Conservation (phyloP, 2,797 vertebrate genomes). For the Tamandua tetradactyla region DNA sequence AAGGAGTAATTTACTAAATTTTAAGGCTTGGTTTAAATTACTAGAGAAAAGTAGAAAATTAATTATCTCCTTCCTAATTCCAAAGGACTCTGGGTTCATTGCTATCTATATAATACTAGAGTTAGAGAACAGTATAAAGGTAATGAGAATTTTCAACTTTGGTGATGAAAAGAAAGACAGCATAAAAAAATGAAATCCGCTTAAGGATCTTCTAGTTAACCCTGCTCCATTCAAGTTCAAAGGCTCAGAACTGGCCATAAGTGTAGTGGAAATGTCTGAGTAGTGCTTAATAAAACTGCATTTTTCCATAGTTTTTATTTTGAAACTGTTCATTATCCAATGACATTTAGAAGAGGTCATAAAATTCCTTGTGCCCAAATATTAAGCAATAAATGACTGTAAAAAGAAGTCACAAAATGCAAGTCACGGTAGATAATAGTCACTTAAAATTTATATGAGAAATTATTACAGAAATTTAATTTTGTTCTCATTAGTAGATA, state of each 20-base stretch:
- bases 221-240: not conserved
- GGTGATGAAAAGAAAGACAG: not conserved
- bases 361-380: not conserved
- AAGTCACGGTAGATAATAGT: not conserved
- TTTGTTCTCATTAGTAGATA: not conserved
- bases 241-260: not conserved
- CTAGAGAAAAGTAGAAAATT: not conserved
- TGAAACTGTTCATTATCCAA: not conserved
- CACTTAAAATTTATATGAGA: not conserved
- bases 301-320: not conserved
- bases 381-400: not conserved
- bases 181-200: not conserved
- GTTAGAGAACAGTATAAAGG: not conserved
- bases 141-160: not conserved
- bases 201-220: not conserved
- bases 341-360: not conserved
- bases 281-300: not conserved
- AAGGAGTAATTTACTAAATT: not conserved
- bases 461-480: not conserved
- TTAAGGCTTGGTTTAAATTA: conserved; percentile 2
- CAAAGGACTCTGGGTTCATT: not conserved
- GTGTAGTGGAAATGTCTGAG: not conserved
- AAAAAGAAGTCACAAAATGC: not conserved
- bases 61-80: not conserved
- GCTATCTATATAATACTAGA: not conserved